These are phyloP conservation scores for human DNA, from an alignment of 2,113 vertebrate genomes.

Conservation along the genomic window DNA sequence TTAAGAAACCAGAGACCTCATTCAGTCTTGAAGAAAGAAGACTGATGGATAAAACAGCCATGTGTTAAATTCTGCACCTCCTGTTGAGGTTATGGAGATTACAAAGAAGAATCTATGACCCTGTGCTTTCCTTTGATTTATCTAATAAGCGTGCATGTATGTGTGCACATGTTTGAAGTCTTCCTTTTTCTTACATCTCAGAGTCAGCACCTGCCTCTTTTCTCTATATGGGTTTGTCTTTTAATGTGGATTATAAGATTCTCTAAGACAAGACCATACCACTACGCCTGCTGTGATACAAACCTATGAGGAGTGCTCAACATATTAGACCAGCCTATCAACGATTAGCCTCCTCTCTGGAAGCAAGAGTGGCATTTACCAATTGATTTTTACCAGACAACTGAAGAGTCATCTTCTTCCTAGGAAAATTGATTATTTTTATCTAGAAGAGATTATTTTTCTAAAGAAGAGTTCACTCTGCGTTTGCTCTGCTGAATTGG, in stretches of 20 bases:
- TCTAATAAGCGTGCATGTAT: background rate
- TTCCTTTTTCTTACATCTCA: background rate
- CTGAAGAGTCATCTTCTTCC: background rate
- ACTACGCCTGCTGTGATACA: background rate
- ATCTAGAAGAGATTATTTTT: background rate
- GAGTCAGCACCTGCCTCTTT: background rate
- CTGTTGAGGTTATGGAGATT: background rate
- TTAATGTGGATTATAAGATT: background rate
- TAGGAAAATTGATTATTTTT: background rate
- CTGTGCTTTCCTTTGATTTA: background rate
- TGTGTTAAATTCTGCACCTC: background rate
- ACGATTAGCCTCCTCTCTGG: background rate
- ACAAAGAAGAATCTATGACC: background rate
- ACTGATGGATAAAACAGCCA: background rate
- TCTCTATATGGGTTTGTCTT: background rate
- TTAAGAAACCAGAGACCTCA: background rate
- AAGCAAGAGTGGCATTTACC: background rate
- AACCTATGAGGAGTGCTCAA: background rate
- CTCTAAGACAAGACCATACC: background rate
- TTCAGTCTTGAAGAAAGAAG: background rate
- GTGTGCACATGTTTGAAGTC: background rate
- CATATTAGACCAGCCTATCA: background rate
- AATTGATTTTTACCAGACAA: background rate
- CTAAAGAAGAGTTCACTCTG: background rate
- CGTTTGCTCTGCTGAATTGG: constrained; percentile 32